These are phyloP conservation scores for Lerema accius DNA, from an alignment of 1,140 invertebrate species.

Conservation along the genomic window DNA sequence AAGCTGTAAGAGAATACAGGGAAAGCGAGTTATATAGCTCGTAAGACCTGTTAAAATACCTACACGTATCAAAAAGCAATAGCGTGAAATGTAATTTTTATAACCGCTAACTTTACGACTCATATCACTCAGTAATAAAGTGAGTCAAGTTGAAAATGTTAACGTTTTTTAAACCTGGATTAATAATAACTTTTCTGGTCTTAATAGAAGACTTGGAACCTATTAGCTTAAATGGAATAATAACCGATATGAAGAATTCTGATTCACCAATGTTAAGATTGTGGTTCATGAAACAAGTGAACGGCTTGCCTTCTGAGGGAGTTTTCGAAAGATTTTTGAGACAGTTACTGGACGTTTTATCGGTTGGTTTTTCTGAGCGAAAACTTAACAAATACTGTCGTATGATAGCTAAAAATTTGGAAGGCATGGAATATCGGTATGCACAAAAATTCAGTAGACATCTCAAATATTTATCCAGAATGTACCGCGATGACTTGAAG, in stretches of 20 bases:
- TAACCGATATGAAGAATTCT: conserved; percentile 26
- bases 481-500: conserved; percentile 50
- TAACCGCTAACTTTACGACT: background rate
- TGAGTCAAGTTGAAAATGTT: conserved; percentile 25
- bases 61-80: background rate
- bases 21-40: conserved; percentile 9
- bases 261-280: conserved; percentile 29
- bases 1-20: conserved; percentile 43
- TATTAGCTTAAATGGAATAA: conserved; percentile 35
- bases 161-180: conserved; percentile 5
- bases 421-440: conserved; percentile 38
- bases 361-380: conserved; percentile 45
- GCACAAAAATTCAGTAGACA: conserved; percentile 48
- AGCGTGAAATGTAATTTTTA: conserved; percentile 40
- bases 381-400: conserved; percentile 50
- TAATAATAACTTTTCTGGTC: conserved; percentile 21
- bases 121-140: background rate
- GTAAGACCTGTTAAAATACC: conserved; percentile 5
- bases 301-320: conserved; percentile 37
- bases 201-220: conserved; percentile 2
- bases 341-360: conserved; percentile 46
- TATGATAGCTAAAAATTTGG: conserved; percentile 42
- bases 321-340: conserved; percentile 60
- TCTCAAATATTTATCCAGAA: conserved; percentile 46
- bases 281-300: conserved; percentile 31